Base-by-base conservation (phyloP, 2,113 vertebrate species). In the Petroica traversi region DNA sequence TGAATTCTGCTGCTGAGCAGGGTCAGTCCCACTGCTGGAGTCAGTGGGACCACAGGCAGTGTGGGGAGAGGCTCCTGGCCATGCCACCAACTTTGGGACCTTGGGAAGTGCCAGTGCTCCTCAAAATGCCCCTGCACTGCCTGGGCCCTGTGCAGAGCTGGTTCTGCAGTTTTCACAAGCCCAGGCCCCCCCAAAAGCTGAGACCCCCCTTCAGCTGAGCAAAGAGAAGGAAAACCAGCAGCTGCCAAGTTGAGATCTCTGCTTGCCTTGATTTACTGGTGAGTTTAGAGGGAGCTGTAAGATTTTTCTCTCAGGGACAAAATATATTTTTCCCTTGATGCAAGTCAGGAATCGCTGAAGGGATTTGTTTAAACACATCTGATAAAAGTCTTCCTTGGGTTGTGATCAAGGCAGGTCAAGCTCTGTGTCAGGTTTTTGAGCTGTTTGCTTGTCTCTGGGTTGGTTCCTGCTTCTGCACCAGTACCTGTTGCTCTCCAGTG, bases 301-400 rank as follows among this genome's bases (percentile, higher is more conserved):
- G 66, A 14, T 49, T 59, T 81, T 46, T 48, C n/a, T 73, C 93
- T 80, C 46, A n/a, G 31, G 49, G n/a, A 22, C 3, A 63, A 90
- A 91, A 96, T 78, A 43, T 63, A 75, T 94, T 87, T 85, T 78
- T 22, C 84, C 87, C 85, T 84, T 75, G 92, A 86, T 64, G 48
- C 34, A 40, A 86, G 59, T 84, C 73, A 89, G 87, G 85, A 95
- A 77, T 38, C 25, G 4, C 57, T 3, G 5, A 75, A 81, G 48
- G 57, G 81, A 75, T 94, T 97, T 97, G 92, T 84, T 81, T 82
- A 69, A 91, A 89, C 76, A 81, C 55, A 40, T 75, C 76, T 81
- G 88, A 95, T 84, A 59, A 64, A 89, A 93, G 51, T 75, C 85
- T 91, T 89, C 33, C 34, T 51, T 75, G 66, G 59, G 48, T 1